Conservation (phyloP, 1,140 invertebrate species). For the Pantala flavescens region DNA sequence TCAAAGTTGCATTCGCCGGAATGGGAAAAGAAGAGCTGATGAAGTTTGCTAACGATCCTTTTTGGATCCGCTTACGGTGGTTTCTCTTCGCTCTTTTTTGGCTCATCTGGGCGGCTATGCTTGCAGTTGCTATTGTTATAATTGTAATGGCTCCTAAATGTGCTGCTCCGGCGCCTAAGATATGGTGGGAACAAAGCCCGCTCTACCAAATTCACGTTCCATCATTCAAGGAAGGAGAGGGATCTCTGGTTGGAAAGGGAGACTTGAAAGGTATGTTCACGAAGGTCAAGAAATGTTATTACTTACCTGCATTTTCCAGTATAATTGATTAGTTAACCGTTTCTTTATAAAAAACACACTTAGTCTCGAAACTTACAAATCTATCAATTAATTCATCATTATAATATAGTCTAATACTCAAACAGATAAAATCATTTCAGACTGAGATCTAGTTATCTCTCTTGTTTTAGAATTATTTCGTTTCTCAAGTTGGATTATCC, state of each 20-base stretch:
- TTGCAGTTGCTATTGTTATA: constrained; percentile 71
- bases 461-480: too few species aligned
- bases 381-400: too few species aligned
- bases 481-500: too few species aligned
- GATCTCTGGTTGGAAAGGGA: constrained; percentile 41
- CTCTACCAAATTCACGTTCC: constrained; percentile 46
- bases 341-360: constrained; percentile 23
- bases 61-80: constrained; percentile 79
- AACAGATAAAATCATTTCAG: too few species aligned
- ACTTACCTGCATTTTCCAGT: not conserved
- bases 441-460: too few species aligned
- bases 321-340: constrained; percentile 12
- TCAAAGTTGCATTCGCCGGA: constrained; percentile 54
- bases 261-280: constrained; percentile 37
- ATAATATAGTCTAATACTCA: too few species aligned
- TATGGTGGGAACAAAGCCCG: constrained; percentile 55
- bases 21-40: constrained; percentile 84
- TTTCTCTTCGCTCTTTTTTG: constrained; percentile 76
- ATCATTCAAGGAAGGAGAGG: constrained; percentile 41
- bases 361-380: too few species aligned
- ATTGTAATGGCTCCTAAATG: constrained; percentile 78
- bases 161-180: constrained; percentile 48
- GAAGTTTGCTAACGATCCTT: constrained; percentile 85
- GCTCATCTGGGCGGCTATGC: constrained; percentile 74
- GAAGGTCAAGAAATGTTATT: constrained; percentile 13